Base-by-base conservation (phyloP, 2,888 invertebrate genomes). In the Sinohyriopsis cumingii region DNA sequence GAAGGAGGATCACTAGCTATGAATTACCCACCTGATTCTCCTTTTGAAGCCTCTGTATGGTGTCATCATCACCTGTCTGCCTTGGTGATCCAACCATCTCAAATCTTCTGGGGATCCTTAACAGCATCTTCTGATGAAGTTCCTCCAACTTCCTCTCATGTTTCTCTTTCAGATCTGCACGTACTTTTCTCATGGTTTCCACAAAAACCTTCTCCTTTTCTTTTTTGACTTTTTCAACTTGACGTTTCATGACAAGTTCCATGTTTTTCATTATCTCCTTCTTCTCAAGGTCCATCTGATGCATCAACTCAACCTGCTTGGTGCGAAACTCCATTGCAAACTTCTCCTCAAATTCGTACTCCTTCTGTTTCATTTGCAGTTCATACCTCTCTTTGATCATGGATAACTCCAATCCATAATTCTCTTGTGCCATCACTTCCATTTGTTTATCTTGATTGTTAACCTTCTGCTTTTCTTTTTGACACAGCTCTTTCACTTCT, bases 191-290 rank as follows among this genome's bases (percentile, higher is more conserved):
- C 59, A 87, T 70, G 28, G 86, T 84, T 67, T 84, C 80, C 33
- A 86, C 82, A 75, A 87, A 88, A 56, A 82, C 80, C 45, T 79
- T 75, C 63, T 88, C 83, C 68, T 83, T 84, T 59, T 85, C 84
- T 5, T 73, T 75, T 53, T 77, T 83, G 9, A 82, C 64, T 25
- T 80, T 72, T 68, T 84, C 79, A 59, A 84, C 65, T 65, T 77
- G 76, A 70, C 81, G 80, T 45, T 77, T 76, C 18, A 81, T 73
- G 60, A 77, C 72, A n/a, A 76, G 75, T 66, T 85, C 83, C 66
- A 82, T 71, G 59, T 82, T 77, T 22, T 73, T 72, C 33, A 81
- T 69, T 68, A 79, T 72, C 55, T 78, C 72, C 63, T 77, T 78
- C 57, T 78, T 80, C 56, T 82, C 77, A 20, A 69, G 66, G 24